These are phyloP conservation scores for Dichetophora obliterata DNA, from an alignment of 2,888 invertebrate species.

Conservation along the genomic window DNA sequence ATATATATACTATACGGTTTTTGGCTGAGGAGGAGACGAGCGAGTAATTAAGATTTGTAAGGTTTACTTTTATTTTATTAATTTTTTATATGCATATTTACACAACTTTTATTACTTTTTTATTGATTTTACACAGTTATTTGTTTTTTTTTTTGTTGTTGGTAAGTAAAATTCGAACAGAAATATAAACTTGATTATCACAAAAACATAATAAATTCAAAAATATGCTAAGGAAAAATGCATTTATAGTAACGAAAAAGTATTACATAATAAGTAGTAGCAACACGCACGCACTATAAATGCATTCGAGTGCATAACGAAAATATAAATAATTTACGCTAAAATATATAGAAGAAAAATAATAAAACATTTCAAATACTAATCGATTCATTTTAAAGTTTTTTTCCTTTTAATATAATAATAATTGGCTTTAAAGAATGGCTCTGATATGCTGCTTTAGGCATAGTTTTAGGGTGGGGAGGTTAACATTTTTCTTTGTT, in stretches of 20 bases:
- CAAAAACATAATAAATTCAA: slow-evolving; percentile 33
- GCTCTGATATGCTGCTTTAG: neutral
- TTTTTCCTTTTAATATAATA: slow-evolving; percentile 13
- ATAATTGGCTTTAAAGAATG: neutral
- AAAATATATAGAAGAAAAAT: slow-evolving; percentile 30
- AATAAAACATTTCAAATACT: slow-evolving; percentile 55
- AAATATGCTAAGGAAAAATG: slow-evolving; percentile 37
- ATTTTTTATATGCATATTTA: slow-evolving; percentile 13
- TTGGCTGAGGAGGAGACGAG: slow-evolving; percentile 11
- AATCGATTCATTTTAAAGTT: slow-evolving; percentile 61
- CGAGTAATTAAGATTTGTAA: slow-evolving; percentile 6
- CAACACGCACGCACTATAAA: slow-evolving; percentile 1
- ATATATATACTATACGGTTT: slow-evolving; percentile 6
- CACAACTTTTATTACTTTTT: slow-evolving; percentile 19
- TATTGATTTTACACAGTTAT: neutral
- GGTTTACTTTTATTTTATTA: slow-evolving; percentile 17
- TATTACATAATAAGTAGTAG: neutral
- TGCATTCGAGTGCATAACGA: slow-evolving; percentile 15
- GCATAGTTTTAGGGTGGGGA: neutral
- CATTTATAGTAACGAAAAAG: slow-evolving; percentile 20
- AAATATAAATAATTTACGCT: slow-evolving; percentile 16
- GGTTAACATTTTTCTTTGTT: slow-evolving; percentile 18
- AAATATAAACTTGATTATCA: slow-evolving; percentile 37
- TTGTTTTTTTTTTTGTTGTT: slow-evolving; percentile 3
- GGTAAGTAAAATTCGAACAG: neutral